phyloP scores from a whole-genome alignment of 1,140 invertebrate genomes.

The Drosophila sturtevanti region DNA sequence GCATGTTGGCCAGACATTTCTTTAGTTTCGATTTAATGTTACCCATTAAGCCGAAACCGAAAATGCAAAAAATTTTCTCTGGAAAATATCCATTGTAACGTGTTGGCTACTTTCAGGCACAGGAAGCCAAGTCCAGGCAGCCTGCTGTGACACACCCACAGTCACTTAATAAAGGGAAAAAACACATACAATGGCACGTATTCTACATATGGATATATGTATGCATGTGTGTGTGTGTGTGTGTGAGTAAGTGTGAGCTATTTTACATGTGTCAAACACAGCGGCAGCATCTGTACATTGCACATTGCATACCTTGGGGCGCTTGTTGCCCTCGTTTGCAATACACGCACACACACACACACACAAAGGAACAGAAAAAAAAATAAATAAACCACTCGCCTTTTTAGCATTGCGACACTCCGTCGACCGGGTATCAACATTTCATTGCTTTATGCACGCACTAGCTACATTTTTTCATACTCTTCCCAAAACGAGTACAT shows the following conservation, averaged over 20 bases:
- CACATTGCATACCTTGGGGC: conserved; percentile 75
- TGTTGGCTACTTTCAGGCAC: conserved; percentile 7
- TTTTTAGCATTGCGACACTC: conserved; percentile 22
- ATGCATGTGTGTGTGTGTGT: background rate
- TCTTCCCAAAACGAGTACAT: background rate
- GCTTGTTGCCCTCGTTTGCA: conserved; percentile 70
- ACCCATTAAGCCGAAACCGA: background rate
- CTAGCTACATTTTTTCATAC: conserved; percentile 37
- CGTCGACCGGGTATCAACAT: conserved; percentile 12
- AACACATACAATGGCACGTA: conserved; percentile 1
- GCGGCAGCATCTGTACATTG: conserved; percentile 40
- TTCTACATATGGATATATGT: background rate
- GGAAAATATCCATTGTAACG: background rate
- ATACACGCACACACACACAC: conserved; percentile 6
- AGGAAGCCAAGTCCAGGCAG: background rate
- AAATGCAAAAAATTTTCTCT: background rate
- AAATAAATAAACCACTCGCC: conserved; percentile 20
- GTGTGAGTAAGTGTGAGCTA: conserved; percentile 33
- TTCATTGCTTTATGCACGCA: conserved; percentile 42
- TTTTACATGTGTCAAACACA: conserved; percentile 70
- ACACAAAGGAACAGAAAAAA: conserved; percentile 1
- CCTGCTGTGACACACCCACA: conserved; percentile 7
- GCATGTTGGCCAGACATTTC: background rate
- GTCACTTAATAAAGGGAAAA: background rate
- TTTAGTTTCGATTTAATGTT: background rate